These are phyloP conservation scores for Callinectes sapidus DNA, from an alignment of 2,888 invertebrate species.

Conservation along the genomic window DNA sequence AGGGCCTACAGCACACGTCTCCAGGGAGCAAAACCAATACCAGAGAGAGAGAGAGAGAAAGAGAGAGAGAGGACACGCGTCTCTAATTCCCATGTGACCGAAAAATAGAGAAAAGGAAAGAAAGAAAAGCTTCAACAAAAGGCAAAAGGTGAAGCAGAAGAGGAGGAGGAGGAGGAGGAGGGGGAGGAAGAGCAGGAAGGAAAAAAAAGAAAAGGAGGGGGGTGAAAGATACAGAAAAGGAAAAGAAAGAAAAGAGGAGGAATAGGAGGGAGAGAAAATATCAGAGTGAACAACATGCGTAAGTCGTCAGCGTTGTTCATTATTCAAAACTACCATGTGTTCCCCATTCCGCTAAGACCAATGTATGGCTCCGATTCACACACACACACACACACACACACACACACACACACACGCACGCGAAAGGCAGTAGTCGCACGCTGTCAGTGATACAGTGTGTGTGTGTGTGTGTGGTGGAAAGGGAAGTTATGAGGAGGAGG, in stretches of 20 bases:
- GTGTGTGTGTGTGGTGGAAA: too few species aligned
- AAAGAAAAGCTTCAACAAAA: not conserved
- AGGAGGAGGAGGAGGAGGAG: not conserved
- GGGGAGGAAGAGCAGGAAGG: not conserved
- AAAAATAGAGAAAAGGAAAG: not conserved
- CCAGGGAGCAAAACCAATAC: not conserved
- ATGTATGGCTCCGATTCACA: too few species aligned
- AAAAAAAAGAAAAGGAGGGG: too few species aligned
- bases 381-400: too few species aligned
- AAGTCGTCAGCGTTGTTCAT: too few species aligned
- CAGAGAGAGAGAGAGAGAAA: not conserved
- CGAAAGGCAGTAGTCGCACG: too few species aligned
- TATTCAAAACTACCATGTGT: too few species aligned
- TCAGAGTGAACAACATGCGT: too few species aligned
- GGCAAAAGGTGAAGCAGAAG: not conserved
- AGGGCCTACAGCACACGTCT: not conserved
- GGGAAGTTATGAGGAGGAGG: not conserved
- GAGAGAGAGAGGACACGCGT: not conserved
- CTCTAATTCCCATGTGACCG: not conserved
- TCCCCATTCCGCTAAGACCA: too few species aligned
- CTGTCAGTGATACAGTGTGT: too few species aligned
- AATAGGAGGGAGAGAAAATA: too few species aligned
- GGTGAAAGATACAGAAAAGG: not conserved
- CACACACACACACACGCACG: too few species aligned
- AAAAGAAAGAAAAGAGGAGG: not conserved